Conservation (phyloP, 2,888 invertebrate genomes). For the Chaitophorus viminalis region DNA sequence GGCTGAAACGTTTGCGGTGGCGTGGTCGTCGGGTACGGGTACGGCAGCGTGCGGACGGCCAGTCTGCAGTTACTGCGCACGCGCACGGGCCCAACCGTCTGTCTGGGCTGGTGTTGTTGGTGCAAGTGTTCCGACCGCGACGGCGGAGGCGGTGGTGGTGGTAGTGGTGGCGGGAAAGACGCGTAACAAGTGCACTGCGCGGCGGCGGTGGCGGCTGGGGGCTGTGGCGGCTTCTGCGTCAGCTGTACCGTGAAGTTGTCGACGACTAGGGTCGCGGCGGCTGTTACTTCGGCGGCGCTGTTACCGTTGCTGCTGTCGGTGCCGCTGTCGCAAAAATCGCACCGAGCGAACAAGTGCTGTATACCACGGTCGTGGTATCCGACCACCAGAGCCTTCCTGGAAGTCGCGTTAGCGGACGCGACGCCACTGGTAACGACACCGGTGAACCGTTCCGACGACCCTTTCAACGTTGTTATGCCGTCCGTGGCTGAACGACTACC, state of each 20-base stretch:
- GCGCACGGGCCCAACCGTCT: constrained; percentile 33
- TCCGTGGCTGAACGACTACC: constrained; percentile 50
- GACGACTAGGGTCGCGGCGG: neutral
- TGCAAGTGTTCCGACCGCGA: neutral
- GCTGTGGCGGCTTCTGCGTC: neutral
- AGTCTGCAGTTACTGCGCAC: constrained; percentile 51
- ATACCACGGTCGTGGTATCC: constrained; percentile 34
- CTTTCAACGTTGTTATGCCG: constrained; percentile 9
- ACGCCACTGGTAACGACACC: neutral
- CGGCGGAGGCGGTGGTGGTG: neutral
- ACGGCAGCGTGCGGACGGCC: constrained; percentile 56
- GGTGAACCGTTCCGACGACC: constrained; percentile 43
- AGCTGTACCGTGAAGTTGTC: neutral
- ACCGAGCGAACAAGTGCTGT: constrained; percentile 7
- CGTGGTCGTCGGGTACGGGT: constrained; percentile 25
- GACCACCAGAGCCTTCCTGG: constrained; percentile 2
- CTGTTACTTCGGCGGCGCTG: neutral
- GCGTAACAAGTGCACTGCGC: constrained; percentile 31
- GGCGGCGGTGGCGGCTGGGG: neutral
- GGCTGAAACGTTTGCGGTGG: constrained; percentile 19
- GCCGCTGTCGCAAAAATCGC: neutral
- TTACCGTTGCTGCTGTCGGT: neutral
- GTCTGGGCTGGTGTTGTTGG: neutral
- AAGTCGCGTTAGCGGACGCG: neutral
- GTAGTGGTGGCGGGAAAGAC: neutral